phyloP scores from a whole-genome alignment of 1,140 invertebrate genomes.

The Agrypnia vestita region DNA sequence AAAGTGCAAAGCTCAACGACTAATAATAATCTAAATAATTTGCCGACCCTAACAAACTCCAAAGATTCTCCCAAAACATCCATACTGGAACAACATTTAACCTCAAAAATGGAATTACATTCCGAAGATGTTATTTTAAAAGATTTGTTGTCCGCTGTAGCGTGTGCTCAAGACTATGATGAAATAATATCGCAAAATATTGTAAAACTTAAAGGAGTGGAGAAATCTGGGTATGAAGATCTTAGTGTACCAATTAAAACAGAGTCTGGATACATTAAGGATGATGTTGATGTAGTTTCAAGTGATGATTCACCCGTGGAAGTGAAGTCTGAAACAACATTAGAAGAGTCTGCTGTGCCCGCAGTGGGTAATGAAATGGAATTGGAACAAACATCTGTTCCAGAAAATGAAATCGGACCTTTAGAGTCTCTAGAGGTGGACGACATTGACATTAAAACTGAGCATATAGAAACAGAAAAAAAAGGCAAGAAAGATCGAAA shows the following conservation, averaged over 20 bases:
- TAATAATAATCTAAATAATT: slow-evolving; percentile 58
- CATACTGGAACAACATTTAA: slow-evolving; percentile 70
- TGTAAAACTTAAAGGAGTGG: slow-evolving; percentile 68
- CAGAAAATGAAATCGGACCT: slow-evolving; percentile 70
- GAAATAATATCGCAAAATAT: slow-evolving; percentile 61
- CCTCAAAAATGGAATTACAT: slow-evolving; percentile 65
- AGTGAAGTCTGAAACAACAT: slow-evolving; percentile 68
- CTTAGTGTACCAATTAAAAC: slow-evolving; percentile 55
- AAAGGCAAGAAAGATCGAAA: slow-evolving; percentile 53
- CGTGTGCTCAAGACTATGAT: slow-evolving; percentile 73
- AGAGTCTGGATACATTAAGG: slow-evolving; percentile 48
- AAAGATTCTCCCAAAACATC: slow-evolving; percentile 70
- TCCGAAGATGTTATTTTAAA: slow-evolving; percentile 75
- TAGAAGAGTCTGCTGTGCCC: slow-evolving; percentile 70
- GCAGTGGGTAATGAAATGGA: slow-evolving; percentile 73
- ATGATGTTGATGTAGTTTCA: slow-evolving; percentile 49
- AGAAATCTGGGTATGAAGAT: slow-evolving; percentile 57
- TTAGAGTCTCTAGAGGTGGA: slow-evolving; percentile 68
- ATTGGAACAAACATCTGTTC: slow-evolving; percentile 68
- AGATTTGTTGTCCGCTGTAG: slow-evolving; percentile 75
- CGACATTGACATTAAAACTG: slow-evolving; percentile 63
- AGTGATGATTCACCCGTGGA: slow-evolving; percentile 29
- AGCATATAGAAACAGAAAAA: slow-evolving; percentile 58
- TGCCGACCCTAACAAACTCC: slow-evolving; percentile 59
- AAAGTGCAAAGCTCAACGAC: slow-evolving; percentile 73